Conservation (phyloP, 2,797 vertebrate genomes). For the Paedocypris micromegethes region DNA sequence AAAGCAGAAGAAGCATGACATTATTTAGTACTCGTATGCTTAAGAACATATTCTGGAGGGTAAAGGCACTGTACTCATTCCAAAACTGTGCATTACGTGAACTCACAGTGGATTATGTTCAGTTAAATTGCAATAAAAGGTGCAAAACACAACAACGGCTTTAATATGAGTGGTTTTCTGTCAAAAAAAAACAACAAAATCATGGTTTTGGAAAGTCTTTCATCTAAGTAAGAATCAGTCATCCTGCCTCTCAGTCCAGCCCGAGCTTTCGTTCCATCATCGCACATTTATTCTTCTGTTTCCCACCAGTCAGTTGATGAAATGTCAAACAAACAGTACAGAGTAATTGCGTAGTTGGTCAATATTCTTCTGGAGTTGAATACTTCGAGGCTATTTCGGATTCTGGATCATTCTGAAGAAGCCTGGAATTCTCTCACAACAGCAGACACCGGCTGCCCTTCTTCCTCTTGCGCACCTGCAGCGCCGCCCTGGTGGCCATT, state of each 20-base stretch:
- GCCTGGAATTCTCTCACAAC: conserved; percentile 68
- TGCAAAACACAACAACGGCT: no score
- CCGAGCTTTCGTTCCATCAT: conserved; percentile 55
- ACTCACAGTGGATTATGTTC: no score
- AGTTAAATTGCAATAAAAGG: no score
- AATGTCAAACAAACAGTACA: conserved; percentile 61
- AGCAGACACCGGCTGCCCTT: conserved; percentile 79
- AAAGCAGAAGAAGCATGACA: no score
- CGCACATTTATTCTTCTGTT: conserved; percentile 42
- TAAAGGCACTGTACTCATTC: no score
- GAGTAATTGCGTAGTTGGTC: conserved; percentile 67
- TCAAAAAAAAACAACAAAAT: conserved; percentile 40
- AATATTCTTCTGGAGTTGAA: conserved; percentile 48
- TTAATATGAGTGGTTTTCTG: conserved; percentile 31
- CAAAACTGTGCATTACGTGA: no score
- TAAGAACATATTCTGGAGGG: no score
- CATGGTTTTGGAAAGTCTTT: conserved; percentile 35
- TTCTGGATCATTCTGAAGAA: conserved; percentile 12
- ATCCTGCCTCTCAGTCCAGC: conserved; percentile 51
- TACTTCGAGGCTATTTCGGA: conserved; percentile 40
- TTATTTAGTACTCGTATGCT: no score
- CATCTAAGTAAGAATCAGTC: conserved; percentile 49
- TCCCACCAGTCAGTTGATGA: conserved; percentile 50
- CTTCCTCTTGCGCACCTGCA: conserved; percentile 91
- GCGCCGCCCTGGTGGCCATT: conserved; percentile 92